A percentile compares a stretch with the other conserved stretches of the same genome.
These are phyloP conservation scores for Tenthredo mesomela DNA, from an alignment of 2,888 invertebrate genomes.

Conservation along the genomic window DNA sequence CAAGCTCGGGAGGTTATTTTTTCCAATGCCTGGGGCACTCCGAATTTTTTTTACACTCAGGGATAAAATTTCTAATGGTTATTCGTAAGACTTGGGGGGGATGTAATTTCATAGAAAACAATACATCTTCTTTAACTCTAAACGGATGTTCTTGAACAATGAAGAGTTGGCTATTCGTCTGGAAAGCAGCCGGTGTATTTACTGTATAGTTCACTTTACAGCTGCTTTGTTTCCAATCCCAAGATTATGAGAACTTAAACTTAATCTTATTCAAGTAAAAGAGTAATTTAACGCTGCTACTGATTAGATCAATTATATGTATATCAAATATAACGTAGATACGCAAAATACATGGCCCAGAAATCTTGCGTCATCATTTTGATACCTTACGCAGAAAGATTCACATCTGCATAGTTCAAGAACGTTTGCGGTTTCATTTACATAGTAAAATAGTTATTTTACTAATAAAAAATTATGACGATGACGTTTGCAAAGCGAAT, in stretches of 20 bases:
- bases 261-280: not conserved
- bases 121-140: not conserved
- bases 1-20: not conserved
- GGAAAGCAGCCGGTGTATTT: not conserved
- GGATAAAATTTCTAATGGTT: not conserved
- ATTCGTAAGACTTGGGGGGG: not conserved
- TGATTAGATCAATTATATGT: not conserved
- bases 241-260: not conserved
- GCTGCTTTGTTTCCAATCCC: not conserved
- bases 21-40: not conserved
- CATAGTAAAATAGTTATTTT: not conserved
- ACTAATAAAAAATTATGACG: not conserved
- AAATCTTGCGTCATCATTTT: not conserved
- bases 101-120: not conserved
- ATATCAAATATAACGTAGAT: not conserved
- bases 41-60: not conserved
- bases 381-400: not conserved
- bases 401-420: not conserved
- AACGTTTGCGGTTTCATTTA: not conserved
- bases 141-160: not conserved
- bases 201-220: not conserved
- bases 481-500: not conserved
- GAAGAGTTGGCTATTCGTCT: not conserved
- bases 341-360: not conserved
- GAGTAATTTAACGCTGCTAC: not conserved